Percentiles rank a stretch among this genome's conserved stretches.
Conservation (phyloP, 2,888 invertebrate species). For the Leucoptera coffeella region DNA sequence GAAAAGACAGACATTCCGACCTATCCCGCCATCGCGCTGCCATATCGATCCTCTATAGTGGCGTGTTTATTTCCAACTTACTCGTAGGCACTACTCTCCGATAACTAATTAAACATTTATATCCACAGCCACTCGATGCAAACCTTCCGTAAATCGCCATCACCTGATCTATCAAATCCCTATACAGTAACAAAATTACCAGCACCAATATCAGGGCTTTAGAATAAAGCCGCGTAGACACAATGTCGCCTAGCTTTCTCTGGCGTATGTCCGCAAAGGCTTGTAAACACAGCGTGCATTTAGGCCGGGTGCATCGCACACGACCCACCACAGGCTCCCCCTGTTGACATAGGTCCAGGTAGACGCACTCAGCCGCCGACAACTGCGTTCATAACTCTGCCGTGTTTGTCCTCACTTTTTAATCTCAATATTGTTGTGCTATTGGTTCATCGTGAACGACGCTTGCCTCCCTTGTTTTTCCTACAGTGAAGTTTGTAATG, state of each 20-base stretch:
- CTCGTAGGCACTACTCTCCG: conserved; percentile 9
- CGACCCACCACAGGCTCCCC: conserved; percentile 17
- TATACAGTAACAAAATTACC: no score
- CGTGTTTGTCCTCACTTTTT: neutral
- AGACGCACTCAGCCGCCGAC: conserved; percentile 18
- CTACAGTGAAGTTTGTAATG: neutral
- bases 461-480: no score
- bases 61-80: conserved; percentile 24
- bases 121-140: conserved; percentile 8
- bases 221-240: no score
- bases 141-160: neutral
- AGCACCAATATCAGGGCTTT: no score
- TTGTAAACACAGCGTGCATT: neutral
- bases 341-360: conserved; percentile 33
- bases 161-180: no score
- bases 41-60: conserved; percentile 24
- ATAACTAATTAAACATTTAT: conserved; percentile 31
- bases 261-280: no score
- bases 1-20: no score
- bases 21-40: conserved; percentile 13
- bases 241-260: no score
- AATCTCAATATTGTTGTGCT: no score
- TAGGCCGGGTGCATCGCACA: neutral
- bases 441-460: no score
- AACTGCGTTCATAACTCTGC: neutral